Conservation (phyloP, 2,888 invertebrate species). For the Chalcosyrphus nemorum region DNA sequence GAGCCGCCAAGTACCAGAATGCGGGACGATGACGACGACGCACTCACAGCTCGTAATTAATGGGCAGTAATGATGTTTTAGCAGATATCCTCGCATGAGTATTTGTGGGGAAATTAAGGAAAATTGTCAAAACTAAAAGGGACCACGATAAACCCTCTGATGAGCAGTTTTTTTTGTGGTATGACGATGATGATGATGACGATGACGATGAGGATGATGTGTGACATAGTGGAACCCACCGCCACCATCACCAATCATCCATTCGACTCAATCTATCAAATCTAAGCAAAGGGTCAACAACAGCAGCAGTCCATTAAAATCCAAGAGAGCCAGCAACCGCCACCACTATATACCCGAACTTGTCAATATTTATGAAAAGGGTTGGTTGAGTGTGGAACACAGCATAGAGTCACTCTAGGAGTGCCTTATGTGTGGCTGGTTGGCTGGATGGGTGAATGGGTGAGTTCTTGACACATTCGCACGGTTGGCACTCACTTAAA, state of each 20-base stretch:
- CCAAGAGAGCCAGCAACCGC: conserved; percentile 10
- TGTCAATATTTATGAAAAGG: conserved; percentile 70
- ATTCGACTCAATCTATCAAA: conserved; percentile 53
- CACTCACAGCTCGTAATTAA: conserved; percentile 50
- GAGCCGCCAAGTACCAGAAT: conserved; percentile 16
- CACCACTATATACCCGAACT: conserved; percentile 35
- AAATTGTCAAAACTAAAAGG: neutral
- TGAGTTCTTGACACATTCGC: conserved; percentile 51
- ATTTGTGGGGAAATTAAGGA: conserved; percentile 4
- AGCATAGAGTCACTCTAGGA: too few species aligned
- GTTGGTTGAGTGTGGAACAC: conserved; percentile 21
- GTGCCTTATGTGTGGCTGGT: too few species aligned
- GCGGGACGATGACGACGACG: conserved; percentile 1
- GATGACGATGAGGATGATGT: conserved; percentile 37
- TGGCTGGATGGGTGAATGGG: neutral
- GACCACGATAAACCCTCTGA: neutral
- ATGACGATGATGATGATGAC: neutral
- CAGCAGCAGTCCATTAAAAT: conserved; percentile 66
- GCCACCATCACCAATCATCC: conserved; percentile 41
- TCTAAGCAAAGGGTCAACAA: conserved; percentile 58
- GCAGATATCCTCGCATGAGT: neutral
- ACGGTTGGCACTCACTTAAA: conserved; percentile 52
- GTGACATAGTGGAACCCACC: conserved; percentile 19
- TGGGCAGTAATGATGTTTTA: conserved; percentile 47
- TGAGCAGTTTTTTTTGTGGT: conserved; percentile 15